phyloP scores from a whole-genome alignment of 2,888 invertebrate genomes.

The Apodemia hepburni region DNA sequence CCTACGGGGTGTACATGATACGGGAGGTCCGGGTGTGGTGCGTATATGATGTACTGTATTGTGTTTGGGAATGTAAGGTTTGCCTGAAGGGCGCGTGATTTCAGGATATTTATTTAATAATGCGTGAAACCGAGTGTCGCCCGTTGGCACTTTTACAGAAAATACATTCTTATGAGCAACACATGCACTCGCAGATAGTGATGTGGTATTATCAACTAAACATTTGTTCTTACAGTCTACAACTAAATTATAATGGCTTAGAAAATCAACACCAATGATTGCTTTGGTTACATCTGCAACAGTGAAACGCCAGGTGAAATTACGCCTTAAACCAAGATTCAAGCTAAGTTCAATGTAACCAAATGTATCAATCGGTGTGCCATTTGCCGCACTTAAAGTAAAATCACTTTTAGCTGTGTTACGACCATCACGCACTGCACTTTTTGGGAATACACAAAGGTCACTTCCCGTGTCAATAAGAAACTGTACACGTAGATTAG shows the following conservation, averaged over 20 bases:
- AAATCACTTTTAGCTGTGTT: conserved; percentile 18
- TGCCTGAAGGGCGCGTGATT: conserved; percentile 29
- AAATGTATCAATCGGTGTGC: conserved; percentile 25
- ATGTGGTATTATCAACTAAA: conserved; percentile 28
- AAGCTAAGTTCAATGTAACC: conserved; percentile 24
- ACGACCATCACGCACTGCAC: conserved; percentile 16
- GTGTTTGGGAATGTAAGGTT: conserved; percentile 19
- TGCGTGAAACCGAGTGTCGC: conserved; percentile 22
- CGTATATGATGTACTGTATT: not conserved
- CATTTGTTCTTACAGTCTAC: conserved; percentile 35
- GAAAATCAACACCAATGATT: conserved; percentile 43
- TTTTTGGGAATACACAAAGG: conserved; percentile 28
- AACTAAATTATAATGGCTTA: conserved; percentile 37
- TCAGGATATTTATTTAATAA: conserved; percentile 28
- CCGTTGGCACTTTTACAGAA: not conserved
- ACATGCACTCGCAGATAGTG: conserved; percentile 19
- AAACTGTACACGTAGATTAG: not conserved
- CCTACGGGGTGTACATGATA: conserved; percentile 6
- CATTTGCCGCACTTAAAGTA: conserved; percentile 28
- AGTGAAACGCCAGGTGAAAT: conserved; percentile 32
- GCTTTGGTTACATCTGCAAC: conserved; percentile 41
- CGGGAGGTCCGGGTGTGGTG: not conserved
- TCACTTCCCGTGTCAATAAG: conserved; percentile 17
- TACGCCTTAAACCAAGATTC: conserved; percentile 25
- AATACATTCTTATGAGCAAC: not conserved